Conservation (phyloP, 2,888 invertebrate species). For the Erebia ligea region DNA sequence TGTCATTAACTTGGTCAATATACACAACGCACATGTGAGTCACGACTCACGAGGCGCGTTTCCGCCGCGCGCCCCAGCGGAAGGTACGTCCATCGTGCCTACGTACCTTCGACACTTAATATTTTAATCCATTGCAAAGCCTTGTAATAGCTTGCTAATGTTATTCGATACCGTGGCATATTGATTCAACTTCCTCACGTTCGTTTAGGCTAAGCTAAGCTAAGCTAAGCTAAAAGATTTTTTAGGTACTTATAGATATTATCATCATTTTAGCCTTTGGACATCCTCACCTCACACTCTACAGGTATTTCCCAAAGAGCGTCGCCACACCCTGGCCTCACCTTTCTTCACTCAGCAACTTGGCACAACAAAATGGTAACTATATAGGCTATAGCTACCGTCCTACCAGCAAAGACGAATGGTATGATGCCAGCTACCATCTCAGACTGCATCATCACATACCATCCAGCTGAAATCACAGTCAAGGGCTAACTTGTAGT, state of each 20-base stretch:
- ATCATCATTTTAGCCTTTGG: not conserved
- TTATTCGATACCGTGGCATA: conserved; percentile 37
- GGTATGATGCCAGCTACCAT: too few species aligned
- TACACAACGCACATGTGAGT: conserved; percentile 54
- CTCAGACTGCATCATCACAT: not conserved
- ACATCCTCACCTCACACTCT: too few species aligned
- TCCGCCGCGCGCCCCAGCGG: conserved; percentile 58
- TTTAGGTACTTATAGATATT: not conserved
- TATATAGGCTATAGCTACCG: too few species aligned
- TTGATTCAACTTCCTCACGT: conserved; percentile 32
- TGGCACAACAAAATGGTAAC: too few species aligned
- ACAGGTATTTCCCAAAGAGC: too few species aligned
- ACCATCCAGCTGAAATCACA: too few species aligned
- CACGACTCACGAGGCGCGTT: conserved; percentile 70
- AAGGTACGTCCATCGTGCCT: conserved; percentile 52
- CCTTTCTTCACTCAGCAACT: too few species aligned
- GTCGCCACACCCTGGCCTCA: too few species aligned
- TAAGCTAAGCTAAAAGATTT: not conserved
- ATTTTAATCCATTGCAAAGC: conserved; percentile 45
- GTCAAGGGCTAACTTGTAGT: too few species aligned
- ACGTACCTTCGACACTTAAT: conserved; percentile 42
- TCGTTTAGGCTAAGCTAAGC: conserved; percentile 1
- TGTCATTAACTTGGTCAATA: conserved; percentile 32
- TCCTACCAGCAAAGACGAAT: too few species aligned
- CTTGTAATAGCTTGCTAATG: conserved; percentile 42